A percentile compares a stretch with the other conserved stretches of the same genome.
Conservation (phyloP, 2,888 invertebrate genomes). For the Protodeltote pygarga region DNA sequence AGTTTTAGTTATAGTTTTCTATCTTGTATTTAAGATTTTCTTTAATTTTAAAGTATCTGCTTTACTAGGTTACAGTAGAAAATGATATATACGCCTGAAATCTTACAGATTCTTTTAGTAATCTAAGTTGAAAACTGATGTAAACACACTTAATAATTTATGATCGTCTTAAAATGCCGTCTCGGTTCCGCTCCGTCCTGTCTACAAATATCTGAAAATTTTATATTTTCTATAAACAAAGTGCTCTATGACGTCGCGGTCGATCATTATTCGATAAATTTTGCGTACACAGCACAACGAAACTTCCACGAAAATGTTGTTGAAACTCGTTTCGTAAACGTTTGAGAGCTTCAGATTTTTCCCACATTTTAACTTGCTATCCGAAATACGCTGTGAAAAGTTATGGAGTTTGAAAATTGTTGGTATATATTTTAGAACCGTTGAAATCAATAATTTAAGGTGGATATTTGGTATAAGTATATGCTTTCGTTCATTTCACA, state of each 20-base stretch:
- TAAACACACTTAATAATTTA: too few species aligned
- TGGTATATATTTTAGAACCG: slow-evolving; percentile 29
- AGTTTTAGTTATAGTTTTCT: too few species aligned
- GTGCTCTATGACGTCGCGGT: neutral
- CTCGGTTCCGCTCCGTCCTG: too few species aligned
- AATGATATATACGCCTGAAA: too few species aligned
- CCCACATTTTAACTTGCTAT: slow-evolving; percentile 34
- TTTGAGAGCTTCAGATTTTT: slow-evolving; percentile 20
- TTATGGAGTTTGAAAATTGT: slow-evolving; percentile 43
- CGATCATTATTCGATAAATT: slow-evolving; percentile 30
- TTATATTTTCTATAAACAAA: neutral
- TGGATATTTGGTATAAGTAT: neutral
- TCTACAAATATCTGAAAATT: neutral
- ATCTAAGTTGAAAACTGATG: too few species aligned
- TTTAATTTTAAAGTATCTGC: too few species aligned
- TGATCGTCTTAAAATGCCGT: too few species aligned
- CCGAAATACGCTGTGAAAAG: slow-evolving; percentile 32
- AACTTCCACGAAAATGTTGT: slow-evolving; percentile 26
- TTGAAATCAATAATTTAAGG: slow-evolving; percentile 31
- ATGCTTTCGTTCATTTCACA: neutral
- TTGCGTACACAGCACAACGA: slow-evolving; percentile 9
- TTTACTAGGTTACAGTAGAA: too few species aligned
- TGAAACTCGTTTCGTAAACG: slow-evolving; percentile 17
- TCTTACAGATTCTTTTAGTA: too few species aligned
- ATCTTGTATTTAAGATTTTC: too few species aligned